Conservation (phyloP, 2,888 invertebrate species). For the Camponotus fellah region DNA sequence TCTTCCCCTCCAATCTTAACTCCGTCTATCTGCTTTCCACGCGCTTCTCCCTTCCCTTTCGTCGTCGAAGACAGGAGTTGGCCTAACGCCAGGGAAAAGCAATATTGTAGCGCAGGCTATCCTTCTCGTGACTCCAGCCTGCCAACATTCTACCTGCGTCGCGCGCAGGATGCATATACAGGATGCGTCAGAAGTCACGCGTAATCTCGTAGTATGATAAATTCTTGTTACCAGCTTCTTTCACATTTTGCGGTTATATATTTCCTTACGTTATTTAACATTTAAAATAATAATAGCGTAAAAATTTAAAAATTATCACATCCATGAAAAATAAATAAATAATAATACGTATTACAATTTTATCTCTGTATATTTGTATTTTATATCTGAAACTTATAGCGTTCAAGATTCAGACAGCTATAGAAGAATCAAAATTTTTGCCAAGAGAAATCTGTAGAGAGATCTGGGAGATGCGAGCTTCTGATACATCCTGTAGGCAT, state of each 20-base stretch:
- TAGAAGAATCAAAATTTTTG: background rate
- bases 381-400: background rate
- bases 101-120: constrained; percentile 79
- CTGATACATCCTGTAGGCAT: constrained; percentile 39
- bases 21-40: constrained; percentile 24
- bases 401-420: background rate
- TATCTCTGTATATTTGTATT: background rate
- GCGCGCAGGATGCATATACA: constrained; percentile 35
- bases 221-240: background rate
- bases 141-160: constrained; percentile 69
- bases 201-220: background rate
- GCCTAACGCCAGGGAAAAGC: constrained; percentile 77
- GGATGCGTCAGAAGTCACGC: constrained; percentile 42
- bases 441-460: background rate
- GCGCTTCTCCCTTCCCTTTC: background rate
- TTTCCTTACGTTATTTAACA: background rate
- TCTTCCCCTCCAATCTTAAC: constrained; percentile 4
- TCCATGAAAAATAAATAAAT: background rate
- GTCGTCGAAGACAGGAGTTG: constrained; percentile 68
- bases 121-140: constrained; percentile 72
- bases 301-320: background rate
- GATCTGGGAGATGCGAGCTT: constrained; percentile 20
- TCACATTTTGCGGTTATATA: background rate
- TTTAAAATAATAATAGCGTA: background rate
- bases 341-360: background rate